Percentiles rank a stretch among this genome's conserved stretches.
Conservation (phyloP, 1,140 invertebrate genomes). For the Halictus rubicundus region DNA sequence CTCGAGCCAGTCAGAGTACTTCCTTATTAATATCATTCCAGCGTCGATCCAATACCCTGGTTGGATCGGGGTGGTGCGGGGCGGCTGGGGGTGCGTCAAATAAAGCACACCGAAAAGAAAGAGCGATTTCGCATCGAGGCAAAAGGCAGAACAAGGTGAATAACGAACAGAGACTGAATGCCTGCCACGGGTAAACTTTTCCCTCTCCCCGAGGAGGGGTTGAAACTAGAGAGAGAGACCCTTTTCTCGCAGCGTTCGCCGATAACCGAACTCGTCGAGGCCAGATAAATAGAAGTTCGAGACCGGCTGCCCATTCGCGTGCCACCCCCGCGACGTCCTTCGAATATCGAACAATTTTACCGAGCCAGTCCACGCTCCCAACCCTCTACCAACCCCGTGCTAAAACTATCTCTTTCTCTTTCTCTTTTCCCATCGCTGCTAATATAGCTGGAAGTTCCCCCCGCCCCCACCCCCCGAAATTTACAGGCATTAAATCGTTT, state of each 20-base stretch:
- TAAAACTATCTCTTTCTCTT: too few relatives aligned
- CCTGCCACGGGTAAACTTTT: not conserved
- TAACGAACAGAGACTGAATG: conserved; percentile 2
- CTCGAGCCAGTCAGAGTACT: not conserved
- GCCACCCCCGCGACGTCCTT: conserved; percentile 21
- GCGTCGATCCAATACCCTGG: not conserved
- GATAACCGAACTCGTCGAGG: conserved; percentile 1
- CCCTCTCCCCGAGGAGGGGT: not conserved
- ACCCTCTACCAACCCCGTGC: too few relatives aligned
- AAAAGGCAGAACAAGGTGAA: not conserved
- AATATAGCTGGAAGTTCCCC: conserved; percentile 1
- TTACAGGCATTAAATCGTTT: conserved; percentile 54
- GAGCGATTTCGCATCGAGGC: not conserved
- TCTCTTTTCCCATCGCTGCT: not conserved
- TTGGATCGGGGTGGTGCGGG: too few relatives aligned
- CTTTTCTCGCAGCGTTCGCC: not conserved
- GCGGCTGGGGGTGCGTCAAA: not conserved
- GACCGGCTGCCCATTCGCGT: not conserved
- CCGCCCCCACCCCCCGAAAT: conserved; percentile 16
- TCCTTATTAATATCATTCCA: not conserved
- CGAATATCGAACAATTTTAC: conserved; percentile 57
- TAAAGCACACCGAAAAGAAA: not conserved
- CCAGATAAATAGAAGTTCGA: conserved; percentile 1
- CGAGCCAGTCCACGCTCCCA: too few relatives aligned
- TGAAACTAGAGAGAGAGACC: not conserved